Evolutionary conservation across 2,113 vertebrate genomes (phyloP), one percentile per base, ranked within the genome.

Genomic region (Paraplagusia blochii): DNA sequence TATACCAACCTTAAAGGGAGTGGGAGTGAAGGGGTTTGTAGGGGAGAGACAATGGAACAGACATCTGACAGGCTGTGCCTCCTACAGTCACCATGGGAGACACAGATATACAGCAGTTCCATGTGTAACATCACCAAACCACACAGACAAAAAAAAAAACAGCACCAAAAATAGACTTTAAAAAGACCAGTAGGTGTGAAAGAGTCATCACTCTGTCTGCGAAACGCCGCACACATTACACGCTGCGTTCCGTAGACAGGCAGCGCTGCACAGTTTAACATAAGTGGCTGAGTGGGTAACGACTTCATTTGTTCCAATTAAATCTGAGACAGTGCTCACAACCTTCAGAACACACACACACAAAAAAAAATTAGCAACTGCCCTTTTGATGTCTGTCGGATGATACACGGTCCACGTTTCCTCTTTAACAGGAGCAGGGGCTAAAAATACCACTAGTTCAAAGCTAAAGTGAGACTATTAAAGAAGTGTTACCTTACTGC

Each of bases 1-100:
- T 62, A 72, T 77, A 94, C 94, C 85, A 91, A 97, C 94, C 95
- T 99, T 98, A 92, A 96, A 97, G 8, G 94, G 94, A 77, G 88
- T 93, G 72, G 93, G 93, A 83, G 88, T 92, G 93, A 94, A 95
- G 81, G 93, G 93, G 88, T 94, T 95, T 92, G 91, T 87, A 89
- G 91, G 93, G 88, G 92, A 94, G 83, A 91, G 89, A 88, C 74
- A 87, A 89, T 90, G 91, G 87, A 87, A 85, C 87, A 91, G 78
- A 82, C 84, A 92, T 92, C 86, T 64, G 83, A 88, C 89, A 88
- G 82, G 86, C 76, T 90, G 89, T 83, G 92, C 54, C 68, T 89
- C 93, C 94, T 97, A 92, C 11, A 42, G 68, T 60, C 63, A 72
- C 44, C 56, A 59, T 57, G 78, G 70, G 70, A 80, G 65, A 85